These are phyloP conservation scores for Vollenhovia emeryi DNA, from an alignment of 1,140 invertebrate species.

Conservation along the genomic window DNA sequence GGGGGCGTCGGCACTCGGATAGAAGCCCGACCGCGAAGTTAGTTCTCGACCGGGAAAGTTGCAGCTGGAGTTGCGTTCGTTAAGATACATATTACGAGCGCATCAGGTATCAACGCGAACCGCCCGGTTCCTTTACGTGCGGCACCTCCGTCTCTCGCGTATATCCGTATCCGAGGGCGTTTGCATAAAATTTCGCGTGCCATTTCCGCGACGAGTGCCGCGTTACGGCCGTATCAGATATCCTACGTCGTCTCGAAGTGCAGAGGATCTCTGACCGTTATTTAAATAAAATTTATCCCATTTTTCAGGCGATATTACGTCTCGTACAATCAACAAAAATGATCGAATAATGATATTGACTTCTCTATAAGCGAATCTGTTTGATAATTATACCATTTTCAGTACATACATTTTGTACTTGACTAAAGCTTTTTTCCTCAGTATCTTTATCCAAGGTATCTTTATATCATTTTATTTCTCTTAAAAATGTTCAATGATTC, in stretches of 20 bases:
- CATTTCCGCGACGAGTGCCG: conserved; percentile 31
- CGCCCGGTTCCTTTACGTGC: background rate
- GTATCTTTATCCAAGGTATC: background rate
- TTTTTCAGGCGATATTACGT: background rate
- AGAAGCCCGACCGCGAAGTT: conserved; percentile 36
- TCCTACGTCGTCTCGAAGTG: background rate
- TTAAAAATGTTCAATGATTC: background rate
- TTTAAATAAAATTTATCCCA: background rate
- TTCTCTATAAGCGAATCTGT: background rate
- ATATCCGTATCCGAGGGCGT: background rate
- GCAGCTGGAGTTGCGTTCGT: conserved; percentile 43
- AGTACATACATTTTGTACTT: background rate
- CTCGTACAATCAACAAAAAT: background rate
- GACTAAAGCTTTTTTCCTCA: background rate
- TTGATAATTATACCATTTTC: background rate
- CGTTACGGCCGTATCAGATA: conserved; percentile 26
- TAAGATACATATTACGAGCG: conserved; percentile 38
- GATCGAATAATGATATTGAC: no score
- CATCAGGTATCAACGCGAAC: conserved; percentile 41
- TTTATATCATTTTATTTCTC: background rate
- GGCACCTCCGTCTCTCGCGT: background rate
- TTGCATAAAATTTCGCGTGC: conserved; percentile 60
- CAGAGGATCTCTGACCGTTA: background rate
- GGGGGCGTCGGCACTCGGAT: background rate
- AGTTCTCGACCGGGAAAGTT: conserved; percentile 23